These are phyloP conservation scores for Strix uralensis DNA, from an alignment of 2,113 vertebrate species.

Conservation along the genomic window DNA sequence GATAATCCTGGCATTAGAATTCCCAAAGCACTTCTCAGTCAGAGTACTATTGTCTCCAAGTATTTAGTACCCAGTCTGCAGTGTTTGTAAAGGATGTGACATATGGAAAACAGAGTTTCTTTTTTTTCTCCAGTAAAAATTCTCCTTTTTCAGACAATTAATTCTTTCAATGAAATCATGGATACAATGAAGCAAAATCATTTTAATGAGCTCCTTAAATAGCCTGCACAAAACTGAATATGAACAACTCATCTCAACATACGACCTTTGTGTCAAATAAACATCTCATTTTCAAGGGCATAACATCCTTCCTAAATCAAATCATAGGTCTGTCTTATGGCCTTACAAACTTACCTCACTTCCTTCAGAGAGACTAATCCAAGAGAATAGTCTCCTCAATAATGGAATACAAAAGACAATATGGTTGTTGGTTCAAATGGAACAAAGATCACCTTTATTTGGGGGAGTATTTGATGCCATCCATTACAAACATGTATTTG, in stretches of 20 bases:
- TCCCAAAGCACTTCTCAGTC: neutral
- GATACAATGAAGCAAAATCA: conserved; percentile 16
- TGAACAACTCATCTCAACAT: neutral
- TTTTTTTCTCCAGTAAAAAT: neutral
- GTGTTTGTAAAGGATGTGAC: neutral
- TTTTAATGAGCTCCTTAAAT: conserved; percentile 33
- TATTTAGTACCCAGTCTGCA: neutral
- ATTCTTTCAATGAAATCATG: conserved; percentile 23
- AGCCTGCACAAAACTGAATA: neutral
- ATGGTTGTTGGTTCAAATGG: neutral
- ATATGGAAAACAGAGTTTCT: neutral
- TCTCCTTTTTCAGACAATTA: neutral
- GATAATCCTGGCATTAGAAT: neutral
- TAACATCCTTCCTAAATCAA: conserved; percentile 1
- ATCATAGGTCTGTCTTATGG: neutral
- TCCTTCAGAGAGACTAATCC: neutral
- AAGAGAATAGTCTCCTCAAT: neutral
- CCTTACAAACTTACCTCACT: neutral
- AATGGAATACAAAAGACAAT: neutral
- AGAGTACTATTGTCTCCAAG: neutral
- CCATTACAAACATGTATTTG: neutral
- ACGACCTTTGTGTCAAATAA: neutral
- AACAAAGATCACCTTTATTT: neutral
- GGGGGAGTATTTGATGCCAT: neutral
- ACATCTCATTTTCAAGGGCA: neutral